Conservation (phyloP, 2,888 invertebrate genomes). For the Blastobasis lacticolella region DNA sequence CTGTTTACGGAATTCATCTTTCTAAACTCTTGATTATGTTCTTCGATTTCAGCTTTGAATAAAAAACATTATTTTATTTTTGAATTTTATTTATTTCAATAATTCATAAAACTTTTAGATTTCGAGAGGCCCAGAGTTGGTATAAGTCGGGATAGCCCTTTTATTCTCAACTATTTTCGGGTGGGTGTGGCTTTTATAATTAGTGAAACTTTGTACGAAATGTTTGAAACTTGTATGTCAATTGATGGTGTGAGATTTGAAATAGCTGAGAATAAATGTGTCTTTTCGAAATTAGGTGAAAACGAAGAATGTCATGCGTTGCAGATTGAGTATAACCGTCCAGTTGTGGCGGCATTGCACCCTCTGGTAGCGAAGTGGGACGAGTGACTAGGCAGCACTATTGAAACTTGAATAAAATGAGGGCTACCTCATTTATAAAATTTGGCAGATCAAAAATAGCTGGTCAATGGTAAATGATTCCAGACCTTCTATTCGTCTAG, state of each 20-base stretch:
- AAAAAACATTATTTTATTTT: not conserved
- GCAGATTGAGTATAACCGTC: constrained; percentile 69
- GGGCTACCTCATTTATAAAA: too few relatives aligned
- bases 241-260: not conserved
- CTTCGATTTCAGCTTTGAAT: not conserved
- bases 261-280: not conserved
- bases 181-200: not conserved
- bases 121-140: constrained; percentile 56
- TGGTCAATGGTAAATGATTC: too few relatives aligned
- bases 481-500: too few relatives aligned
- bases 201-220: not conserved
- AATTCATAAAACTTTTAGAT: constrained; percentile 16
- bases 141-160: constrained; percentile 30
- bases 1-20: constrained; percentile 8
- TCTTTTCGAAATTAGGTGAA: not conserved
- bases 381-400: constrained; percentile 44
- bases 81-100: not conserved
- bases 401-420: constrained; percentile 22
- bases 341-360: constrained; percentile 68
- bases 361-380: constrained; percentile 54
- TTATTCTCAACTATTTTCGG: constrained; percentile 19
- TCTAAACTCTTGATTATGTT: constrained; percentile 21
- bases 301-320: constrained; percentile 42
- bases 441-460: too few relatives aligned
- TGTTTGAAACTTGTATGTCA: not conserved